Percentiles rank a stretch among this genome's conserved stretches.
Evolutionary conservation across 1,140 invertebrate genomes (phyloP).

Genomic region (Drosophila nigromelanica): DNA sequence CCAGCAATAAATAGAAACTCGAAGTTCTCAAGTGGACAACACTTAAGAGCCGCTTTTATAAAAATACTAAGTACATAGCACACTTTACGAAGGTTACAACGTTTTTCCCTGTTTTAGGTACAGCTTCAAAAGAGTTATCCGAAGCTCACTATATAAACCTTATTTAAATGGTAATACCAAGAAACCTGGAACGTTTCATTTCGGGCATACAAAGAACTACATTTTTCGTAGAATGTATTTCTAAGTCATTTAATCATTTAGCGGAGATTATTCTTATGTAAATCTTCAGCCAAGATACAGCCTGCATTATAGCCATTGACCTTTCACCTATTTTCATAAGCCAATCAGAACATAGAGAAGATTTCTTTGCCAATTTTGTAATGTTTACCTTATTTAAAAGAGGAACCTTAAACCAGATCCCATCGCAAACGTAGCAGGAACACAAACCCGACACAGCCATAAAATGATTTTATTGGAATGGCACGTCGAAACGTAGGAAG

Average conservation of each 20-base stretch:
- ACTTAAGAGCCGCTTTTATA: background rate
- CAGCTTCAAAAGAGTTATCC: no score
- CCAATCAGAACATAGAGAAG: background rate
- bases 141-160: background rate
- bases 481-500: slow-evolving; percentile 44
- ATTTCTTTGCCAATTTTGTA: background rate
- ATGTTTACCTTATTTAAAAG: slow-evolving; percentile 1
- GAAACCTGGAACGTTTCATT: no score
- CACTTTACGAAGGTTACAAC: background rate
- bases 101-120: no score
- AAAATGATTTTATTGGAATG: slow-evolving; percentile 33
- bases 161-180: no score
- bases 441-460: slow-evolving; percentile 18
- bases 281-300: background rate
- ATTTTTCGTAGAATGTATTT: no score
- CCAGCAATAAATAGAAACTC: slow-evolving; percentile 5
- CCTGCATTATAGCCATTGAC: slow-evolving; percentile 1
- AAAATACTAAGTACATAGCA: background rate
- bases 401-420: background rate
- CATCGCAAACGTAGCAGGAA: slow-evolving; percentile 30
- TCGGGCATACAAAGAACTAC: no score
- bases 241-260: slow-evolving; percentile 8
- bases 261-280: slow-evolving; percentile 12
- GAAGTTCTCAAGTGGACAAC: background rate
- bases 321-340: slow-evolving; percentile 15